Conservation (phyloP, 2,888 invertebrate genomes). For the Brachynemurus nebulosus region DNA sequence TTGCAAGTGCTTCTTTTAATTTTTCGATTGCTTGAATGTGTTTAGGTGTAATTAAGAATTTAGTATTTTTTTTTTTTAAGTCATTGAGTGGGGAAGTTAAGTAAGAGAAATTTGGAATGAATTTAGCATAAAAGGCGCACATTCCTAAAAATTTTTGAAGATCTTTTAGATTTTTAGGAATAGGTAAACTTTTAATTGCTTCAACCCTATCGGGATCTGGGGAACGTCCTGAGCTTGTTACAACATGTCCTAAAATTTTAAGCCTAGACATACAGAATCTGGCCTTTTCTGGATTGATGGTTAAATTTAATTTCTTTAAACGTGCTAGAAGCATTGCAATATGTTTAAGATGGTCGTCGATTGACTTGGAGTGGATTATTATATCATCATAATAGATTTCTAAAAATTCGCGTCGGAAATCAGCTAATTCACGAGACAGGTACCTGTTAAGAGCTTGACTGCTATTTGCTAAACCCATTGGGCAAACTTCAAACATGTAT, state of each 20-base stretch:
- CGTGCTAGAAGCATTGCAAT: background rate
- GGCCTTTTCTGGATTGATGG: background rate
- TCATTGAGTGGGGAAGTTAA: background rate
- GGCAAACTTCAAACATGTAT: background rate
- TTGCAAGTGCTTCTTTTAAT: background rate
- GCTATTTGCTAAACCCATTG: background rate
- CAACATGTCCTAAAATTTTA: background rate
- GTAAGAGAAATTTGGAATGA: background rate
- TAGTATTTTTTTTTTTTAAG: background rate
- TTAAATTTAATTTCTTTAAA: background rate
- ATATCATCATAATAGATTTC: background rate
- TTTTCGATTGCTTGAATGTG: background rate
- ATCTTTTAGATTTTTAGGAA: background rate
- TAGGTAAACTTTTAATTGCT: background rate
- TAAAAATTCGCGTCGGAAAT: constrained; percentile 2
- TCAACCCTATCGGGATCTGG: background rate
- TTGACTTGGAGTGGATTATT: background rate
- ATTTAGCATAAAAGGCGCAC: background rate
- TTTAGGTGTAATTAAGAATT: no score
- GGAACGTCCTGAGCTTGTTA: background rate
- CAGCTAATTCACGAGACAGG: background rate
- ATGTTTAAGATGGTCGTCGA: background rate
- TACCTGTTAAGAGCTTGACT: background rate
- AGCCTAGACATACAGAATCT: background rate
- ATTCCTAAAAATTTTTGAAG: background rate